Evolutionary conservation across 2,888 invertebrate genomes (phyloP).

Genomic region (Ornithoptera alexandrae): DNA sequence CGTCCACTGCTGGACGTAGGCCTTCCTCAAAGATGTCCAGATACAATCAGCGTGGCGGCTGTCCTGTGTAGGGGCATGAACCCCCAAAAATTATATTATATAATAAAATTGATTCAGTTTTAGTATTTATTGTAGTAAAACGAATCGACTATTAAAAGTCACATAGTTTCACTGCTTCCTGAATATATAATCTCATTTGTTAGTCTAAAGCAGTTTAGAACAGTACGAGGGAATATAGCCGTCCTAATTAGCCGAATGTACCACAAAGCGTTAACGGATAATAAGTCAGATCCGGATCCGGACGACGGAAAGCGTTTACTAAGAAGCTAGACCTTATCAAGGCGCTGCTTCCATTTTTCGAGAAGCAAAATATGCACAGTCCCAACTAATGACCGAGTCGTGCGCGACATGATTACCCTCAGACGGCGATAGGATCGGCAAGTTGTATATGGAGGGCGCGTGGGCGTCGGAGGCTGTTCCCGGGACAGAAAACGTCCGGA

Average conservation of each 20-base stretch:
- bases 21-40: too few species aligned
- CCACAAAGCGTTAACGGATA: neutral
- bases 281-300: neutral
- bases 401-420: constrained; percentile 60
- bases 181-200: too few species aligned
- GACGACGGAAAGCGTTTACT: neutral
- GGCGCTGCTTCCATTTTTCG: constrained; percentile 58
- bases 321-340: constrained; percentile 57
- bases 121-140: too few species aligned
- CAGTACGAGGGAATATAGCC: too few species aligned
- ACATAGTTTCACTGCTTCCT: neutral
- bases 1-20: too few species aligned
- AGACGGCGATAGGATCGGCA: constrained; percentile 62
- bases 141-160: neutral
- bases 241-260: too few species aligned
- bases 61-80: too few species aligned
- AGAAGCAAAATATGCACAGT: constrained; percentile 63
- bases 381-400: constrained; percentile 73
- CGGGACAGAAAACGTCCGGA: constrained; percentile 50
- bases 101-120: too few species aligned
- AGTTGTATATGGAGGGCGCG: constrained; percentile 67
- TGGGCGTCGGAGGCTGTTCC: constrained; percentile 62
- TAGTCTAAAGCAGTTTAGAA: too few species aligned
- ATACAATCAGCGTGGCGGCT: too few species aligned
- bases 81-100: too few species aligned